Percentiles rank a stretch among this genome's conserved stretches.
phyloP scores from a whole-genome alignment of 2,113 vertebrate genomes.

The Jaculus jaculus region DNA sequence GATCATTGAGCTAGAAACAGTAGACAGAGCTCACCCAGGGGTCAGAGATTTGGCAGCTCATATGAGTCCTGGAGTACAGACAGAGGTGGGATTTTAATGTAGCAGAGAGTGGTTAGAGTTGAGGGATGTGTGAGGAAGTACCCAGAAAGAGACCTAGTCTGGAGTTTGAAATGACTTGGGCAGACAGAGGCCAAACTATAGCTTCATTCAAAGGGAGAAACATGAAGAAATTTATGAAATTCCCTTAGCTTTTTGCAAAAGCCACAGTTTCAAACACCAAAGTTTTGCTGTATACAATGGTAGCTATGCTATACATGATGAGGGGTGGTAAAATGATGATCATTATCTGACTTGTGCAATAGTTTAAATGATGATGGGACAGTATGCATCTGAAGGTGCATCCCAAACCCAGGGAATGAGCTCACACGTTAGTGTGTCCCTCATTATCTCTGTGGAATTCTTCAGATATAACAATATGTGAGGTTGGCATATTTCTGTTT shows the following conservation, averaged over 20 bases:
- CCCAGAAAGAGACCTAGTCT: neutral
- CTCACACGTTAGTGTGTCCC: neutral
- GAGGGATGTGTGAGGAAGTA: neutral
- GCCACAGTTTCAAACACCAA: neutral
- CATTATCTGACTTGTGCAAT: neutral
- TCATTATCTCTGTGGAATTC: neutral
- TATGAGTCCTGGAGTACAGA: neutral
- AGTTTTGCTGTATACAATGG: neutral
- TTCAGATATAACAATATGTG: neutral
- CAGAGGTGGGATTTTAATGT: neutral
- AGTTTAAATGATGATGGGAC: neutral
- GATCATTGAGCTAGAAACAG: neutral
- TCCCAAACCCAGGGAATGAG: neutral
- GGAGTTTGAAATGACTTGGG: neutral
- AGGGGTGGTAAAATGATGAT: neutral
- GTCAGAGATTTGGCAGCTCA: neutral
- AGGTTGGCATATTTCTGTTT: neutral
- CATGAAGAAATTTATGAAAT: neutral
- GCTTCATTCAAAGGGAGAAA: neutral
- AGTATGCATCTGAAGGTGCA: neutral
- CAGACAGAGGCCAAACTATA: neutral
- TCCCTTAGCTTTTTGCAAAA: slow-evolving; percentile 7
- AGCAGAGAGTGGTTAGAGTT: neutral
- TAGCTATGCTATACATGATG: neutral
- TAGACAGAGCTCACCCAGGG: neutral